Conservation (phyloP, 1,140 invertebrate genomes). For the Zophobas morio region DNA sequence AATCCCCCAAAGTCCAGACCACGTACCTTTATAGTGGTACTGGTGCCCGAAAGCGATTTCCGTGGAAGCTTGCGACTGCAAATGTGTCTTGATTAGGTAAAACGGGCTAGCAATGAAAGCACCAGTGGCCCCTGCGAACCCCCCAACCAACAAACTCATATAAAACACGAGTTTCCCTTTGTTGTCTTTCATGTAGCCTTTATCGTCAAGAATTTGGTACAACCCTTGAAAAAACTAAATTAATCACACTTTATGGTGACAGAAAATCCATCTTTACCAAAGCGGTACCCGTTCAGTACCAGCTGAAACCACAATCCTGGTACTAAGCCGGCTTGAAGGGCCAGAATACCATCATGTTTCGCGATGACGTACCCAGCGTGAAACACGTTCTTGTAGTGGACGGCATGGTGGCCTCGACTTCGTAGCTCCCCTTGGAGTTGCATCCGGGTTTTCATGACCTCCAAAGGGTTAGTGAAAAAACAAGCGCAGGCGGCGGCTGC, state of each 20-base stretch:
- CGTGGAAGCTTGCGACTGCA: slow-evolving; percentile 83
- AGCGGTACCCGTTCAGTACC: slow-evolving; percentile 68
- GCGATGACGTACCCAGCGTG: slow-evolving; percentile 71
- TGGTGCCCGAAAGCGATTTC: slow-evolving; percentile 91
- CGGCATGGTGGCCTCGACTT: slow-evolving; percentile 74
- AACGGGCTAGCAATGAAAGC: slow-evolving; percentile 86
- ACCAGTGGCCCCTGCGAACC: slow-evolving; percentile 70
- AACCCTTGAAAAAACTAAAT: slow-evolving; percentile 46
- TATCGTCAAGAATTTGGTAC: slow-evolving; percentile 53
- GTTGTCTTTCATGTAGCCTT: slow-evolving; percentile 56
- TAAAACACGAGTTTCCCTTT: slow-evolving; percentile 57
- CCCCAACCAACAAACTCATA: slow-evolving; percentile 57
- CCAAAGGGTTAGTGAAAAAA: slow-evolving; percentile 79
- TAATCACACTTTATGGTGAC: not conserved
- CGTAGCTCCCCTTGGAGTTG: slow-evolving; percentile 92
- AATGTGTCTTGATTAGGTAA: slow-evolving; percentile 90
- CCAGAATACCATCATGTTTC: slow-evolving; percentile 74
- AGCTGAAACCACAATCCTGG: slow-evolving; percentile 82
- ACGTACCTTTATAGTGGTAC: slow-evolving; percentile 81
- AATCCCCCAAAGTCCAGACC: slow-evolving; percentile 77
- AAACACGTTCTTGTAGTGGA: slow-evolving; percentile 68
- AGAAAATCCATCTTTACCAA: slow-evolving; percentile 54
- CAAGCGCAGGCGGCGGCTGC: slow-evolving; percentile 63
- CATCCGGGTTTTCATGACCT: slow-evolving; percentile 90
- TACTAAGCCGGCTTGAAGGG: slow-evolving; percentile 91